Evolutionary conservation across 2,797 vertebrate species (phyloP).

Genomic region (Takifugu ocellatus): DNA sequence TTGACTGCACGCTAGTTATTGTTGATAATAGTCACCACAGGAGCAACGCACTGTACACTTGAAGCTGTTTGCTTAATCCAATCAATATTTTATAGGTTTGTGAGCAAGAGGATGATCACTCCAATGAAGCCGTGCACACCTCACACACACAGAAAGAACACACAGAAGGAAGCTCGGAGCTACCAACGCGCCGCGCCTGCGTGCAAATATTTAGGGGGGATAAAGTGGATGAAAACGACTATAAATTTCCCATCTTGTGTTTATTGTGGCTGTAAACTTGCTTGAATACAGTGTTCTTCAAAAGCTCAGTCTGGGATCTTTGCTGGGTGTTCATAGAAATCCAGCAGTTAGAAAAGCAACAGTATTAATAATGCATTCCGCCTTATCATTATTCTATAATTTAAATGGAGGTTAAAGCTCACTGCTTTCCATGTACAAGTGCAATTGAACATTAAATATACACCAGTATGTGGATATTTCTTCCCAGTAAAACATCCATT

Average conservation of each 20-base stretch:
- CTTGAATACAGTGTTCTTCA: not conserved
- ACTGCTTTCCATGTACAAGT: slow-evolving; percentile 45
- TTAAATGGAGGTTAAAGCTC: slow-evolving; percentile 67
- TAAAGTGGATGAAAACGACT: too few relatives aligned
- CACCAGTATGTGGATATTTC: slow-evolving; percentile 37
- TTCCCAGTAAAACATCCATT: slow-evolving; percentile 32
- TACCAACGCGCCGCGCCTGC: too few relatives aligned
- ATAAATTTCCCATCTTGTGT: too few relatives aligned
- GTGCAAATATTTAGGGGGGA: too few relatives aligned
- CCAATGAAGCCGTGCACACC: slow-evolving; percentile 19
- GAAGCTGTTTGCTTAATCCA: slow-evolving; percentile 59
- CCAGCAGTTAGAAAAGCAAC: slow-evolving; percentile 24
- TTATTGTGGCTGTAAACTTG: too few relatives aligned
- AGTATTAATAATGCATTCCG: slow-evolving; percentile 61
- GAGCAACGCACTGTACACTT: slow-evolving; percentile 35
- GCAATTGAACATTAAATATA: slow-evolving; percentile 59
- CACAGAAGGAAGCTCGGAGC: too few relatives aligned
- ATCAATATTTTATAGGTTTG: slow-evolving; percentile 60
- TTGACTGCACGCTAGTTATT: slow-evolving; percentile 49
- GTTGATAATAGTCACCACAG: slow-evolving; percentile 54
- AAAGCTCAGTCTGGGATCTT: slow-evolving; percentile 15
- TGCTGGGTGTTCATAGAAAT: slow-evolving; percentile 33
- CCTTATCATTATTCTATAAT: slow-evolving; percentile 61
- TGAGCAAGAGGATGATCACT: slow-evolving; percentile 48
- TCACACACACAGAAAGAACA: slow-evolving; percentile 1